phyloP scores from a whole-genome alignment of 1,140 invertebrate genomes.

The Araneus ventricosus region DNA sequence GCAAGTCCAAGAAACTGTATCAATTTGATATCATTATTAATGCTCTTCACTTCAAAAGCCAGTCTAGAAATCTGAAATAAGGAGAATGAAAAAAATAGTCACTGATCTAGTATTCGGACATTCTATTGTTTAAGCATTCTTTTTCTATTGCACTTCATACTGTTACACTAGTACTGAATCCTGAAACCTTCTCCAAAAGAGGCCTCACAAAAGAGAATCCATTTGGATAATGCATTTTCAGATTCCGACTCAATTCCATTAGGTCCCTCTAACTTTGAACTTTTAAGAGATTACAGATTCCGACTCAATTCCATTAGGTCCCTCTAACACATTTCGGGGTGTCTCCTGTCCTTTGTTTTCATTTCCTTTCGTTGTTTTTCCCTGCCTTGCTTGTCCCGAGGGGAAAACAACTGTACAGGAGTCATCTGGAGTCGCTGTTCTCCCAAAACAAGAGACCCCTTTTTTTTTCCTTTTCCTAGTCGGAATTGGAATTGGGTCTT shows the following conservation, averaged over 20 bases:
- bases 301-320: constrained; percentile 39
- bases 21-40: too few species aligned
- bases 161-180: neutral
- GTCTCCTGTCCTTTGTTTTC: constrained; percentile 30
- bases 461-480: neutral
- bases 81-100: too few species aligned
- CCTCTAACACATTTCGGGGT: neutral
- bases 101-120: too few species aligned
- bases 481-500: constrained; percentile 8
- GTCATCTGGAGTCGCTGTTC: constrained; percentile 48
- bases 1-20: too few species aligned
- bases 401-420: neutral
- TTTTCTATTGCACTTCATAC: neutral
- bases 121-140: neutral
- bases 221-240: constrained; percentile 52
- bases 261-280: neutral
- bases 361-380: neutral
- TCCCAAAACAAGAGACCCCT: neutral
- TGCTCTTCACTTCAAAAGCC: too few species aligned
- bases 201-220: neutral
- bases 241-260: constrained; percentile 47
- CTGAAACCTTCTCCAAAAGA: neutral
- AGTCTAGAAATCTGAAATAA: too few species aligned
- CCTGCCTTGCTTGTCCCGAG: neutral
- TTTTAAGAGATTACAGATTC: too few species aligned